These are phyloP conservation scores for Hyles lineata DNA, from an alignment of 2,888 invertebrate genomes.

Conservation along the genomic window DNA sequence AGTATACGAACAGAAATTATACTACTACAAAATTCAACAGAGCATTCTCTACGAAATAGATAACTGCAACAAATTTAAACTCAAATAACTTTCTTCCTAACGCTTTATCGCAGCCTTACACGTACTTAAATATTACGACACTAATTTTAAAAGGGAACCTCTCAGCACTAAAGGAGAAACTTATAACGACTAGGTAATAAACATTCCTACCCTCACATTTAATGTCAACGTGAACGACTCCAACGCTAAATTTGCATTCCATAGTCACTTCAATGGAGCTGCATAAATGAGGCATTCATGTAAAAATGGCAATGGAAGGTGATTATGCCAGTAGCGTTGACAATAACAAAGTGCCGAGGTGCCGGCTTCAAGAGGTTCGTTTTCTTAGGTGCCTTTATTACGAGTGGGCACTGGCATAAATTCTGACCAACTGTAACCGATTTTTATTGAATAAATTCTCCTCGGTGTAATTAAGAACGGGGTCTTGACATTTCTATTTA, in stretches of 20 bases:
- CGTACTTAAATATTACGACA: constrained; percentile 42
- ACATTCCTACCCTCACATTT: constrained; percentile 38
- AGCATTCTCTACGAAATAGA: constrained; percentile 31
- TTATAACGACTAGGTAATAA: constrained; percentile 49
- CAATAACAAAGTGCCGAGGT: constrained; percentile 26
- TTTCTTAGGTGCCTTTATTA: constrained; percentile 46
- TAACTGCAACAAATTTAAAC: constrained; percentile 31
- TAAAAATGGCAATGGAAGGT: constrained; percentile 17
- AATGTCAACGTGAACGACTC: constrained; percentile 16
- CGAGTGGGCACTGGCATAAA: constrained; percentile 44
- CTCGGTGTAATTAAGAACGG: constrained; percentile 35
- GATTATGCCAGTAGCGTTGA: neutral
- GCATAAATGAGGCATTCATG: neutral
- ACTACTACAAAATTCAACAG: constrained; percentile 25
- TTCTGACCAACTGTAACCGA: constrained; percentile 44
- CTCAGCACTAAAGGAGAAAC: constrained; percentile 45
- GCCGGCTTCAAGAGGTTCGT: constrained; percentile 32
- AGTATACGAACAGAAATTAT: neutral
- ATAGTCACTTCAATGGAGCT: constrained; percentile 4
- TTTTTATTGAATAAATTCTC: constrained; percentile 48
- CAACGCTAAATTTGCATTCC: constrained; percentile 13
- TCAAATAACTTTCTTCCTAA: constrained; percentile 33
- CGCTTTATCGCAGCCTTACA: constrained; percentile 38
- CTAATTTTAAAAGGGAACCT: constrained; percentile 48
- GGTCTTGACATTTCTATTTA: constrained; percentile 18